Evolutionary conservation across 64 coral and sea anemone species (phyloP).

Genomic region (Pocillopora damicornis): DNA sequence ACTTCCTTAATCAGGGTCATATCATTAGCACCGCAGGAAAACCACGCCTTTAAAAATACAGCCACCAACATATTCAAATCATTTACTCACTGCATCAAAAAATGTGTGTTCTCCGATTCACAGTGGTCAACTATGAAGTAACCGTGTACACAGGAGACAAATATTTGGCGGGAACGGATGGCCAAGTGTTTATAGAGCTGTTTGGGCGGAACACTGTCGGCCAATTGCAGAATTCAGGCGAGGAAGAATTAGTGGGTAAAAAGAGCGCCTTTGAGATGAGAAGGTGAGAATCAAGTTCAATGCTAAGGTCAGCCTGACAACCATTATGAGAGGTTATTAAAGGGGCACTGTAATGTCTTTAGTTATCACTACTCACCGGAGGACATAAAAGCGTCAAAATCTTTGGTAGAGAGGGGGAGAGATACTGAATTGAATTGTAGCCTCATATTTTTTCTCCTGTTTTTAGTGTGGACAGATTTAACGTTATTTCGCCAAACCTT

Average conservation of each 20-base stretch:
- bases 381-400: not conserved
- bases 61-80: too few relatives aligned
- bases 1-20: too few relatives aligned
- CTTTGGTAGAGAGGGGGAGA: too few relatives aligned
- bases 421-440: too few relatives aligned
- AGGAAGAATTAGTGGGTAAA: conserved; percentile 53
- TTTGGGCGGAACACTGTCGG: conserved; percentile 23
- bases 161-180: conserved; percentile 60
- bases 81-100: not conserved
- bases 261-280: conserved; percentile 38
- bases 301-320: too few relatives aligned
- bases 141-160: conserved; percentile 57
- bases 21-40: too few relatives aligned
- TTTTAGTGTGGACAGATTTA: conserved; percentile 62
- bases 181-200: conserved; percentile 61
- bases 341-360: not conserved
- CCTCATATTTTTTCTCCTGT: not conserved
- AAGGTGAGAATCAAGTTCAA: conserved; percentile 2
- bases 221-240: conserved; percentile 50
- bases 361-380: not conserved
- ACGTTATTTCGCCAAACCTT: conserved; percentile 56
- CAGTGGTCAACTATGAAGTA: conserved; percentile 61
- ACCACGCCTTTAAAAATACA: too few relatives aligned
- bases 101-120: not conserved
- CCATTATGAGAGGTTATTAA: too few relatives aligned